Evolutionary conservation across 2,113 vertebrate genomes (phyloP), one percentile per base, ranked within the genome.

Genomic region (Sula dactylatra): DNA sequence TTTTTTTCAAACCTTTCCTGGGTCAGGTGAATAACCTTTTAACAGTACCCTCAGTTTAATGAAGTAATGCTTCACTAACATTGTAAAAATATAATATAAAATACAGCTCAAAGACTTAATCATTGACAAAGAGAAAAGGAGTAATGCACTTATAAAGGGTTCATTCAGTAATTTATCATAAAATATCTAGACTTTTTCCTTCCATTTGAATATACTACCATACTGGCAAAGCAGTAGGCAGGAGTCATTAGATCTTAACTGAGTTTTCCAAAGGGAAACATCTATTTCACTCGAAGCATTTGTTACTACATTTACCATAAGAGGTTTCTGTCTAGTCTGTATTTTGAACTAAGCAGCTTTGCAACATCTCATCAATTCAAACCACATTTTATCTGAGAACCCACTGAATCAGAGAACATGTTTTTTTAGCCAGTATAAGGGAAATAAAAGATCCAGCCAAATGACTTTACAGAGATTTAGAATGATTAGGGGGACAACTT

Each of bases 311-410:
- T 86, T 94, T 94, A 73, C 84, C 13, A 36, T 85, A 73, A 81
- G 67, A 85, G 32, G 26, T 83, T 96, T 90, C 81, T 56, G n/a
- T 73, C 58, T 77, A 62, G 62, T 86, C 79, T 83, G 47, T 80
- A 47, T 88, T 95, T 94, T 86, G 78, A 91, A 85, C 45, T 82
- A 90, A 95, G 70, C 26, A 77, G 82, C 74, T 96, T 95, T 95
- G 87, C 54, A 86, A 62, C 32, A 64, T 93, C 74, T 87, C 86
- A 80, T 91, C 84, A 95, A 71, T 91, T 91, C 50, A 73, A 95
- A 34, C 29, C 38, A 64, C 38, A 77, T 66, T 94, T 96, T 85
- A 80, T 95, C 62, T 82, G 49, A 77, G 49, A 94, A 80, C 14
- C 13, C 50, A 83, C 58, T 86, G 70, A 94, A 95, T 95, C 93